These are phyloP conservation scores for Zaprionus kolodkinae DNA, from an alignment of 1,140 invertebrate genomes.

Conservation along the genomic window DNA sequence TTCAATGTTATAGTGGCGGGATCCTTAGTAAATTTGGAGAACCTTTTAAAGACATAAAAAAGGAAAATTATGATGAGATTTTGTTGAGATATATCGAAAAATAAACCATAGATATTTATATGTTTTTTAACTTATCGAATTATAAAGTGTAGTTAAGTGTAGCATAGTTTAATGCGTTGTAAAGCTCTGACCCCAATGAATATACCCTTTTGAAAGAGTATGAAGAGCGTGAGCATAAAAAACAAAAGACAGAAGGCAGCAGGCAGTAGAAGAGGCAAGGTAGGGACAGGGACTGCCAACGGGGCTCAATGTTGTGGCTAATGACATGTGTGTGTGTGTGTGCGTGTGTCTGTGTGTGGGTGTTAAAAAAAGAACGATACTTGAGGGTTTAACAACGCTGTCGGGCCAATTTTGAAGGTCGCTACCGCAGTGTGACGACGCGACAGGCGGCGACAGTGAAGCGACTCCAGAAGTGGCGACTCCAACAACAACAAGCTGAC, in stretches of 20 bases:
- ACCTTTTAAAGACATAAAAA: too few species aligned
- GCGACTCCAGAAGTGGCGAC: background rate
- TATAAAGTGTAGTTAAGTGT: too few species aligned
- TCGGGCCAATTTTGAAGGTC: constrained; percentile 78
- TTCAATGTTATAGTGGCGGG: too few species aligned
- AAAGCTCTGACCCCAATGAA: background rate
- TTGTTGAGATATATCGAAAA: too few species aligned
- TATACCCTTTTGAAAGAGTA: background rate
- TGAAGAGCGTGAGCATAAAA: constrained; percentile 13
- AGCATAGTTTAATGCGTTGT: background rate
- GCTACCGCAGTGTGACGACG: constrained; percentile 33
- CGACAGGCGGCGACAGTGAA: constrained; percentile 1
- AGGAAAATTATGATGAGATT: too few species aligned
- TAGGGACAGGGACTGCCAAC: constrained; percentile 42
- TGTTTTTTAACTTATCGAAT: too few species aligned
- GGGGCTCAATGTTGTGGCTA: constrained; percentile 71
- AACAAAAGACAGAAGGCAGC: background rate
- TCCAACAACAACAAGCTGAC: constrained; percentile 36
- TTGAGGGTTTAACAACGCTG: constrained; percentile 65
- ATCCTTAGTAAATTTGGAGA: too few species aligned
- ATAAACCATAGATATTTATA: too few species aligned
- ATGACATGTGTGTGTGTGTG: constrained; percentile 59
- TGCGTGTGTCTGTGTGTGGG: constrained; percentile 23
- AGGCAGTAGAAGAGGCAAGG: constrained; percentile 9
- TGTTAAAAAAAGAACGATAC: constrained; percentile 66